Base-by-base conservation (phyloP, 2,888 invertebrate genomes). In the Sinotaia quadrata region DNA sequence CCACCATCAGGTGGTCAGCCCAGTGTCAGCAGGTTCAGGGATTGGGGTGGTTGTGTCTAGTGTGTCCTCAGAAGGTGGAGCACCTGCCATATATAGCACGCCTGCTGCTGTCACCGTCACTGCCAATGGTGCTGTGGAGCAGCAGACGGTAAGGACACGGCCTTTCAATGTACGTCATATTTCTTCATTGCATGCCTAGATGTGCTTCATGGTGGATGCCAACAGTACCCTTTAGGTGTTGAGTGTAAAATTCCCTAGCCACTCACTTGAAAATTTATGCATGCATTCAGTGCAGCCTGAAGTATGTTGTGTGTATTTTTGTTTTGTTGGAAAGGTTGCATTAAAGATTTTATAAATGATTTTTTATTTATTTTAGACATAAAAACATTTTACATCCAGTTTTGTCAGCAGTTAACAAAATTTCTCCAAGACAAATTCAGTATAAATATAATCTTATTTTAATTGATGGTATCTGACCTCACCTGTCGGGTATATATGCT, bases 111-210 rank as follows among this genome's bases (percentile, higher is more conserved):
- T 86, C 56, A 72, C 84, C 57, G 81, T 84, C 72, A 83, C 85
- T 24, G 81, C 88, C 71, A 92, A 91, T 85, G 91, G 91, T 54
- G 79, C 91, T 65, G 90, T 92, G 86, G 92, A 92, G 78, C 90
- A 92, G 89, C 89, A 91, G 90, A 89, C 89, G 78, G 90, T 90
- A 84, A 89, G 90, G 81, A 72, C 78, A 61, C 73, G 75, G 73
- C 78, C 74, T 73, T 73, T 81, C 75, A 80, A 80, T 80, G 80
- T 80, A 81, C 79, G 81, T 82, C 54, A 44, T 51, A 67, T 49
- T 66, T 73, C 58, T 59, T 67, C 61, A 57, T 36, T 67, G 61
- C 61, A 63, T 63, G 57, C 18, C 51, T 67, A 60, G 61, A 49
- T 56, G 61, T 70, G 67, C 56, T 47, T 67, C 8, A 31, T 58